Conservation (phyloP, 64 coral and sea anemone genomes). For the Anthopleura sola region DNA sequence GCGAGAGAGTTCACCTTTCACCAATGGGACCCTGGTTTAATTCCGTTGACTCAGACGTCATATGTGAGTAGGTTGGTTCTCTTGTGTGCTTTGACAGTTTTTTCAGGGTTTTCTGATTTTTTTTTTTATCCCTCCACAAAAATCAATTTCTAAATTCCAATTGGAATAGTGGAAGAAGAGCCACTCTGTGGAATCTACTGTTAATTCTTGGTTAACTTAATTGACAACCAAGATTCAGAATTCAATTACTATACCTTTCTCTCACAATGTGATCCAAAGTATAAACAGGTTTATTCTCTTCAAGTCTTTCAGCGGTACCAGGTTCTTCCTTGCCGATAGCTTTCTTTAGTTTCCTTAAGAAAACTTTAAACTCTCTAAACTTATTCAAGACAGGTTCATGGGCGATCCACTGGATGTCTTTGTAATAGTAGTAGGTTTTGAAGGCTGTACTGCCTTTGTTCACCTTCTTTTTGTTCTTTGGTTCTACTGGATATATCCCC, state of each 20-base stretch:
- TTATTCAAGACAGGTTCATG: constrained; percentile 95
- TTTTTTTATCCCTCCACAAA: too few species aligned
- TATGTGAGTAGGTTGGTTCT: too few species aligned
- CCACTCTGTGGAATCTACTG: too few species aligned
- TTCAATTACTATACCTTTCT: constrained; percentile 78
- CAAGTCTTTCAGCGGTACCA: constrained; percentile 73
- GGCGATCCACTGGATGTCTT: constrained; percentile 87
- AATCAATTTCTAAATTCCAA: too few species aligned
- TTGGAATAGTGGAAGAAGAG: too few species aligned
- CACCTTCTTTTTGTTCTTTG: constrained; percentile 96
- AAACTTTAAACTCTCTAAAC: constrained; percentile 93
- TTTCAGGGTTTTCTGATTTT: too few species aligned
- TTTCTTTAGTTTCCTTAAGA: constrained; percentile 93
- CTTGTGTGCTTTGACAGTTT: too few species aligned
- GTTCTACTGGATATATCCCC: constrained; percentile 95
- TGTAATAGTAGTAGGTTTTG: constrained; percentile 87
- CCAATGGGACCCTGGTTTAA: too few species aligned
- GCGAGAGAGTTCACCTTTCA: too few species aligned
- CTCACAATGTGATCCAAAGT: constrained; percentile 92
- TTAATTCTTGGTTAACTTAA: too few species aligned
- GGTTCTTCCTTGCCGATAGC: constrained; percentile 95
- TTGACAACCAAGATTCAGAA: too few species aligned
- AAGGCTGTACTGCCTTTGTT: constrained; percentile 88
- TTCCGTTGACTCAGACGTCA: too few species aligned
- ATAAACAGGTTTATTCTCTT: constrained; percentile 88